These are phyloP conservation scores for Cololabis saira DNA, from an alignment of 2,113 vertebrate species.

Conservation along the genomic window DNA sequence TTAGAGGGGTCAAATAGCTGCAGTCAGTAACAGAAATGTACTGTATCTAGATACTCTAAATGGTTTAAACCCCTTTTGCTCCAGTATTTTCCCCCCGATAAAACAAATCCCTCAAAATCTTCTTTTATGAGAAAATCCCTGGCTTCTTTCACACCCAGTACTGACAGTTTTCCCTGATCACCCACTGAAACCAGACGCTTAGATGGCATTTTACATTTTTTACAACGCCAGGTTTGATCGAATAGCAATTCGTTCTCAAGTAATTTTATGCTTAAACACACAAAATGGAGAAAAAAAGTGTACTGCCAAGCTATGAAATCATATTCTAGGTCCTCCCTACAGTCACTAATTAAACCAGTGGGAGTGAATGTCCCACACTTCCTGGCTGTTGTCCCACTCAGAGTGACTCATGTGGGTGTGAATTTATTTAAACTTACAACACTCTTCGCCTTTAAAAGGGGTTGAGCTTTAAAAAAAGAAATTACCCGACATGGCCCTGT, in stretches of 20 bases:
- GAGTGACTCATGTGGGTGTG: constrained; percentile 42
- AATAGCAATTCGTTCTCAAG: background rate
- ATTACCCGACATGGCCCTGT: constrained; percentile 28
- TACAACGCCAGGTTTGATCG: constrained; percentile 7
- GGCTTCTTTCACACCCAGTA: constrained; percentile 65
- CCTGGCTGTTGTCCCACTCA: constrained; percentile 54
- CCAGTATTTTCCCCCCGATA: constrained; percentile 35
- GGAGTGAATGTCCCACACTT: constrained; percentile 55
- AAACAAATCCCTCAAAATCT: constrained; percentile 72
- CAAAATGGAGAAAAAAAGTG: background rate
- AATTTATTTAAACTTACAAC: constrained; percentile 37
- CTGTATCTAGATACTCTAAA: background rate
- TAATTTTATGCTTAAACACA: background rate
- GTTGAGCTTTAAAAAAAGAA: constrained; percentile 38
- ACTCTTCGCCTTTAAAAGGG: constrained; percentile 43
- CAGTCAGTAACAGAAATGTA: background rate
- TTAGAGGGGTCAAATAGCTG: constrained; percentile 7
- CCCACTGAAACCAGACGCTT: constrained; percentile 45
- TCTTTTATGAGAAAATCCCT: constrained; percentile 65
- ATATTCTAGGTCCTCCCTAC: constrained; percentile 14
- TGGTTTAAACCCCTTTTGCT: constrained; percentile 56
- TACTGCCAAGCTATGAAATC: background rate
- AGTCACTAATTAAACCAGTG: background rate
- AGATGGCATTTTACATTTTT: constrained; percentile 23
- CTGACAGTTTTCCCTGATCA: constrained; percentile 60